Evolutionary conservation across 2,888 invertebrate species (phyloP), one percentile per base, ranked within the genome.

Genomic region (Ornithoptera alexandrae): DNA sequence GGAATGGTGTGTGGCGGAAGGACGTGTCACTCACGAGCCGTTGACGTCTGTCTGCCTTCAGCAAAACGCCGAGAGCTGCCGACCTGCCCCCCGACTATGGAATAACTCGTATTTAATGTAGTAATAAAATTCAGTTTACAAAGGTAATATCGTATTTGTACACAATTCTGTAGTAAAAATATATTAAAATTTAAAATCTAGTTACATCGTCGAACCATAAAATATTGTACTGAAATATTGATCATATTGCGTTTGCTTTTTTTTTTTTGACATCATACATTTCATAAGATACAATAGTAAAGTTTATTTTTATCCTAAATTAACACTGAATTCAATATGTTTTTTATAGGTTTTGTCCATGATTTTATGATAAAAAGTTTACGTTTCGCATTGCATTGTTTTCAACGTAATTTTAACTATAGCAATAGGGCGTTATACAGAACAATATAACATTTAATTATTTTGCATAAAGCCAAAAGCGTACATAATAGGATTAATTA

Each of bases 41-140:
- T 83, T 84, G 86, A 84, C 84, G 89, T 79, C 82, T 84, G 87
- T 87, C 80, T 85, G 88, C 88, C 86, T 89, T 88, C 89, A 86
- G 86, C 79, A 74, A 77, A 82, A 79, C 84, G 84, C 82, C 82
- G 79, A 79, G 79, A 81, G 84, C 81, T 89, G 89, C 89, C 89
- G 89, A 89, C 87, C 85, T 88, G 85, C 82, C 84, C 86, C 84
- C 83, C 81, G 84, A 85, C 87, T 84, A 82, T 75, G 79, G 74
- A 82, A 80, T 79, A 81, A 79, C 66, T 67, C 62, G 62, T 66
- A 70, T 70, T 70, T 70, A 66, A 66, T 50, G 39, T 63, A 22
- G 22, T 22, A 22, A 69, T 66, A 66, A 65, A 67, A 70, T 63
- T 36, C 76, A 72, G 71, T 73, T 74, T 73, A 78, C 78, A 77